Percentiles rank a stretch among this genome's conserved stretches.
These are phyloP conservation scores for Halichondria panicea DNA, from an alignment of 37 sponge, comb jelly and placozoan genomes.

Conservation along the genomic window DNA sequence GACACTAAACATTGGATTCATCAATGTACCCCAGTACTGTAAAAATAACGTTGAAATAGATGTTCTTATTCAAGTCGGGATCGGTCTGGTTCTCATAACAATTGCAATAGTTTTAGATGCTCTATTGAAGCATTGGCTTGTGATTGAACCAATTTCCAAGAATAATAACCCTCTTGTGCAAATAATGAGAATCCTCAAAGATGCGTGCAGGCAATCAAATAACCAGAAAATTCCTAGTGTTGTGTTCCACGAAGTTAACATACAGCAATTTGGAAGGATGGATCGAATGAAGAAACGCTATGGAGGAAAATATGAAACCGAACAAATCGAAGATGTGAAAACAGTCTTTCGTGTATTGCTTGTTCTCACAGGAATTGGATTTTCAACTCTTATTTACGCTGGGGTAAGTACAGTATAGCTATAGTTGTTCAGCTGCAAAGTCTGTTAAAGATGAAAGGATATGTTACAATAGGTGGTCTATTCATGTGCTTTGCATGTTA, in stretches of 20 bases:
- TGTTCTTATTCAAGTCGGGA: slow-evolving; percentile 27
- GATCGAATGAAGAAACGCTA: slow-evolving; percentile 43
- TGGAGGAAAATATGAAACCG: slow-evolving; percentile 51
- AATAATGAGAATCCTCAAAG: slow-evolving; percentile 10
- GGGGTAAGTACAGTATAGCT: slow-evolving; percentile 18
- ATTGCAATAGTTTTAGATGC: slow-evolving; percentile 30
- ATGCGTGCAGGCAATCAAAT: not conserved
- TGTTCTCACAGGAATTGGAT: slow-evolving; percentile 24
- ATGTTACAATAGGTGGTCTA: not conserved
- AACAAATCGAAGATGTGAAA: slow-evolving; percentile 46
- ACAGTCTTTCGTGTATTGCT: slow-evolving; percentile 42
- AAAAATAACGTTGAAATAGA: slow-evolving; percentile 8
- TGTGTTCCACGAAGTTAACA: slow-evolving; percentile 31
- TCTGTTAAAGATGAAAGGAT: not conserved
- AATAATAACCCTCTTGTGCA: slow-evolving; percentile 36
- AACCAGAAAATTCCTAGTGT: slow-evolving; percentile 24
- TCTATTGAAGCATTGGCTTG: slow-evolving; percentile 46
- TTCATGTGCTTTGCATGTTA: not conserved
- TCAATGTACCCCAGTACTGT: slow-evolving; percentile 34
- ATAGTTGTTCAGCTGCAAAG: too few species aligned
- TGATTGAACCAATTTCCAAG: slow-evolving; percentile 17
- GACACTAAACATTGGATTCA: slow-evolving; percentile 36
- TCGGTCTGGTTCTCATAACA: slow-evolving; percentile 18
- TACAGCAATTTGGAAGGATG: slow-evolving; percentile 17
- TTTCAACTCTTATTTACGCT: slow-evolving; percentile 23